Conservation (phyloP, 2,113 vertebrate species). For the Diadophis punctatus region DNA sequence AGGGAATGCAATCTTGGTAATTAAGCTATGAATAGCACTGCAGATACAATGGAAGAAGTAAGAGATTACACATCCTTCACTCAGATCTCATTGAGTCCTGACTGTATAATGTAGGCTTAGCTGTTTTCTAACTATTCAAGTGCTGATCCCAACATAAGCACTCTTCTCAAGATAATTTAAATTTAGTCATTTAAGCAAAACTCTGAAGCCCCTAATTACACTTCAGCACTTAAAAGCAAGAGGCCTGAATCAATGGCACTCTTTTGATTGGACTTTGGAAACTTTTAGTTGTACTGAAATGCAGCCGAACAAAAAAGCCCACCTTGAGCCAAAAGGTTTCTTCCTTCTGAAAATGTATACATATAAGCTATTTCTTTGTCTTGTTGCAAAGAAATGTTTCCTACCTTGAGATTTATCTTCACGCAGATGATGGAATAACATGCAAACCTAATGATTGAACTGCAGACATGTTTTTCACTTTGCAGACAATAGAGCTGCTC, state of each 20-base stretch:
- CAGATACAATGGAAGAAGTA: neutral
- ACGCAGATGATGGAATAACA: neutral
- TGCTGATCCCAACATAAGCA: neutral
- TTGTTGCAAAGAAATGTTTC: rapidly evolving
- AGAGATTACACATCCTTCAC: neutral
- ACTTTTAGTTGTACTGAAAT: neutral
- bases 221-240: neutral
- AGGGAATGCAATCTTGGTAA: neutral
- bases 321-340: neutral
- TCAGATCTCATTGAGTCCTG: neutral
- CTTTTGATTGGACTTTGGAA: neutral
- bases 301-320: neutral
- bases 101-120: neutral
- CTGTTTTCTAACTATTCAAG: slow-evolving; percentile 10
- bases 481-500: neutral
- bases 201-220: slow-evolving; percentile 5
- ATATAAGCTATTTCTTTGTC: rapidly evolving
- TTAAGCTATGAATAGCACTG: rapidly evolving
- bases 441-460: neutral
- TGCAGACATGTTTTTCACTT: neutral
- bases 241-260: neutral
- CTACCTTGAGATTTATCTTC: rapidly evolving
- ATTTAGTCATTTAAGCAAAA: slow-evolving; percentile 2
- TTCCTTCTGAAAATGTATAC: neutral
- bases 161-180: slow-evolving; percentile 23